These are phyloP conservation scores for Natrix natrix DNA, from an alignment of 2,797 vertebrate species.

Conservation along the genomic window DNA sequence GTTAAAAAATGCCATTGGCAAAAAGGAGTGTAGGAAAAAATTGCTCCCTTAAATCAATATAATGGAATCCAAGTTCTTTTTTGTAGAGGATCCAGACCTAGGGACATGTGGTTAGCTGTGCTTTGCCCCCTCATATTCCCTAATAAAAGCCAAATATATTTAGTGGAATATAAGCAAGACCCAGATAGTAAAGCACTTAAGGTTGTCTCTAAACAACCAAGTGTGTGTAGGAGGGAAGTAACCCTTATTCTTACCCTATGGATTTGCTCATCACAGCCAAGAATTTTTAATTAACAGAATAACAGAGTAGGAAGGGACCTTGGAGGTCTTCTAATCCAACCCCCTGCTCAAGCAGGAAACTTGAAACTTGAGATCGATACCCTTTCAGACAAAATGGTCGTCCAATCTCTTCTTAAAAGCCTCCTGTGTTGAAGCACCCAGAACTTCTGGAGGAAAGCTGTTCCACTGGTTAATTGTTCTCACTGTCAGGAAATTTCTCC, in stretches of 20 bases:
- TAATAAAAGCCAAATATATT: not conserved
- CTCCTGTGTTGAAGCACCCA: no score
- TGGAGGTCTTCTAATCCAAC: not conserved
- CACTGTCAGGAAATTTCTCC: no score
- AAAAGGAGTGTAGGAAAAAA: not conserved
- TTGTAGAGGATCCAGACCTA: not conserved
- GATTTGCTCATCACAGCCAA: not conserved
- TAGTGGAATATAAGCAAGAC: not conserved
- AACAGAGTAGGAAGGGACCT: not conserved
- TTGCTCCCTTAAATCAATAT: not conserved
- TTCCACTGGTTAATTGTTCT: no score
- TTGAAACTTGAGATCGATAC: not conserved
- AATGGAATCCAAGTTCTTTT: not conserved
- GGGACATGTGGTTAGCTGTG: not conserved
- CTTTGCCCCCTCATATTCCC: not conserved
- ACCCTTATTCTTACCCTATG: not conserved
- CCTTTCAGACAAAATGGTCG: no score
- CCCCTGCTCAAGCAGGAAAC: not conserved
- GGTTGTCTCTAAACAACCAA: not conserved
- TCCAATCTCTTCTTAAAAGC: not conserved
- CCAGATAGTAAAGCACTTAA: not conserved
- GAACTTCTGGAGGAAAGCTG: no score
- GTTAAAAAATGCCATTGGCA: not conserved
- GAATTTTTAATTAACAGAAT: not conserved
- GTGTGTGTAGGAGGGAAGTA: not conserved